A percentile compares a stretch with the other conserved stretches of the same genome.
These are phyloP conservation scores for Epinephelus awoara DNA, from an alignment of 2,797 vertebrate genomes.

Conservation along the genomic window DNA sequence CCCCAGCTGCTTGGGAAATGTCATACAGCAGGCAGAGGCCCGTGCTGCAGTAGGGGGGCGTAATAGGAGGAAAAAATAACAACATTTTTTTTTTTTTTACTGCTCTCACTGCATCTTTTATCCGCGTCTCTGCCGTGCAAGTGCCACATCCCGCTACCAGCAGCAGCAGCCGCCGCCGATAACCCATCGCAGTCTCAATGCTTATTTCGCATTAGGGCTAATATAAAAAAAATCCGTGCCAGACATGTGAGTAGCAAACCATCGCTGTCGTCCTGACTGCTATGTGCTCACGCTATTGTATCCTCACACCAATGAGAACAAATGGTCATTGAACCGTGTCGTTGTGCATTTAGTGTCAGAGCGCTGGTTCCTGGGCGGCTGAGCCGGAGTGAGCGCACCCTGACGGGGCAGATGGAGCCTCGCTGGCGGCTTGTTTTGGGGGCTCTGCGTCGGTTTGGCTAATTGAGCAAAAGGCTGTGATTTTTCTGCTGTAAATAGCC, in stretches of 20 bases:
- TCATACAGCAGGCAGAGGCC: constrained; percentile 90
- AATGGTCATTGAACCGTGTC: constrained; percentile 59
- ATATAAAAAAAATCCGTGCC: constrained; percentile 77
- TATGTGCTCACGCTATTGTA: constrained; percentile 52
- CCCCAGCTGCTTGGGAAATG: constrained; percentile 89
- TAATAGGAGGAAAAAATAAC: constrained; percentile 77
- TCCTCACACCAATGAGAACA: constrained; percentile 39
- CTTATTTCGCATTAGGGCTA: constrained; percentile 71
- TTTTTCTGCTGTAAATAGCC: constrained; percentile 31
- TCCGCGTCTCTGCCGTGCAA: constrained; percentile 63
- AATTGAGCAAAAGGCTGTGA: constrained; percentile 39
- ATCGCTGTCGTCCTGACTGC: constrained; percentile 73
- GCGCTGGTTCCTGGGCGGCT: constrained; percentile 40
- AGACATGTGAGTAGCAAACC: constrained; percentile 89
- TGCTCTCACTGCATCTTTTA: constrained; percentile 74
- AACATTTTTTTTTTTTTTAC: constrained; percentile 71
- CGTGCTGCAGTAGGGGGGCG: constrained; percentile 89
- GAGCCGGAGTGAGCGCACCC: constrained; percentile 25
- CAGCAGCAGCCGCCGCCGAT: constrained; percentile 66
- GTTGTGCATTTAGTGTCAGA: constrained; percentile 58
- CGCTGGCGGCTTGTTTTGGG: constrained; percentile 55
- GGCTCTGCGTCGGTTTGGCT: constrained; percentile 56
- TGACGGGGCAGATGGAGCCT: constrained; percentile 49
- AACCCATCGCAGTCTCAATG: constrained; percentile 73
- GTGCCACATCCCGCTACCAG: constrained; percentile 69